Conservation (phyloP, 30 jellyfish, hydroid and myxozoan species). For the Phacellophora camtschatica region DNA sequence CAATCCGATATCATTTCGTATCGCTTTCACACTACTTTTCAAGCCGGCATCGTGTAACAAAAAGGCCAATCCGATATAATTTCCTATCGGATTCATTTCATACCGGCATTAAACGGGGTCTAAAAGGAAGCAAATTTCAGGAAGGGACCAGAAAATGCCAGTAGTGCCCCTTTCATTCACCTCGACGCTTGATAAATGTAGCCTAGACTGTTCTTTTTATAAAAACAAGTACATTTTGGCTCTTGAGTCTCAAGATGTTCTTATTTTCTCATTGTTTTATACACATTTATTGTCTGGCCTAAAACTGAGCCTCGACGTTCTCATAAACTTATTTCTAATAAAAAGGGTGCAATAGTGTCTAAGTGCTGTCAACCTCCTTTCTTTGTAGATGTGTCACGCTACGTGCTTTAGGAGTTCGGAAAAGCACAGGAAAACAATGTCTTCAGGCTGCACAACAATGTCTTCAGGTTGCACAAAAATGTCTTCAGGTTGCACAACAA, state of each 20-base stretch:
- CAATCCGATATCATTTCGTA: too few relatives aligned
- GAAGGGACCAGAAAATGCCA: neutral
- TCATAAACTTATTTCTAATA: neutral
- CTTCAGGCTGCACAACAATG: slow-evolving; percentile 9
- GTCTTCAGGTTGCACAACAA: slow-evolving; percentile 18
- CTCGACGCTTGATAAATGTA: neutral
- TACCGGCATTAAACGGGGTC: too few relatives aligned
- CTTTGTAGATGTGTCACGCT: slow-evolving; percentile 26
- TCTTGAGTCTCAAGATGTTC: too few relatives aligned
- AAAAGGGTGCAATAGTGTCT: neutral
- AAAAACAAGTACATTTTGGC: too few relatives aligned
- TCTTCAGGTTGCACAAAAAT: neutral
- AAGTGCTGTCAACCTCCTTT: neutral
- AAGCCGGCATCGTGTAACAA: neutral
- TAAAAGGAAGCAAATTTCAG: neutral
- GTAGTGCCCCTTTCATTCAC: neutral
- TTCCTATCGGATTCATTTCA: neutral
- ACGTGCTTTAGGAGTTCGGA: slow-evolving; percentile 36
- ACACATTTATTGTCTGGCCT: too few relatives aligned
- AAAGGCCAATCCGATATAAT: neutral
- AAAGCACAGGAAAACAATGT: slow-evolving; percentile 23
- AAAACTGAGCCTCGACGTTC: too few relatives aligned
- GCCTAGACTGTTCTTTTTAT: too few relatives aligned
- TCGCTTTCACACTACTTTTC: too few relatives aligned
- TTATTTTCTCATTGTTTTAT: too few relatives aligned